These are phyloP conservation scores for Mastomys coucha DNA, from an alignment of 2,113 vertebrate species.

Conservation along the genomic window DNA sequence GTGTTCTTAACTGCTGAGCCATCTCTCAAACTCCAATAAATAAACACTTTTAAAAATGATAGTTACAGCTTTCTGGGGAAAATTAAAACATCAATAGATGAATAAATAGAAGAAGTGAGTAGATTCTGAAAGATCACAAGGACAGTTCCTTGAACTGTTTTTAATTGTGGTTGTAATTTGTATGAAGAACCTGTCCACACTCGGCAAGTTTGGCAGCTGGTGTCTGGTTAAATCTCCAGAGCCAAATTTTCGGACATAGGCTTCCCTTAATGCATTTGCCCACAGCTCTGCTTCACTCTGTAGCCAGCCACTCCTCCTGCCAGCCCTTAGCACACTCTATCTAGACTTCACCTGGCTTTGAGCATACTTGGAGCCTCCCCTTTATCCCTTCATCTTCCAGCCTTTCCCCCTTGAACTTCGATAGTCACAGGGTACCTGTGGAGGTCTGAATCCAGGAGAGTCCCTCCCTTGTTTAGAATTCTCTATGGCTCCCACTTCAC, in stretches of 20 bases:
- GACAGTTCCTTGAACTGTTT: not conserved
- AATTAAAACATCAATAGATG: not conserved
- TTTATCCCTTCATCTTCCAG: not conserved
- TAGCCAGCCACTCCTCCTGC: not conserved
- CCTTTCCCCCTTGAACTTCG: no score
- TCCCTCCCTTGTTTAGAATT: not conserved
- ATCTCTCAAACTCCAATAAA: not conserved
- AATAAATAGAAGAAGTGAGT: no score
- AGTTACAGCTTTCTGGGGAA: not conserved
- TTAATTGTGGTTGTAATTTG: constrained; percentile 49
- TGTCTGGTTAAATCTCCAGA: not conserved
- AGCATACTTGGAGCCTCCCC: no score
- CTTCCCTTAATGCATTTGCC: not conserved
- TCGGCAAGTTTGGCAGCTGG: not conserved
- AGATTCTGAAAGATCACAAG: not conserved
- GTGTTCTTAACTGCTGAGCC: not conserved
- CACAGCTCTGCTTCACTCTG: not conserved
- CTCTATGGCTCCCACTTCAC: not conserved
- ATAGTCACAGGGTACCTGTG: not conserved
- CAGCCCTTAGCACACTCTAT: not conserved
- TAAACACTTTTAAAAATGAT: not conserved
- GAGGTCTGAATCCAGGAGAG: not conserved
- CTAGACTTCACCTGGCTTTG: not conserved
- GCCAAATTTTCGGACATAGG: not conserved
- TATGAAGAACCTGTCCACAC: not conserved